phyloP scores from a whole-genome alignment of 2,113 vertebrate species.

The Meles meles region DNA sequence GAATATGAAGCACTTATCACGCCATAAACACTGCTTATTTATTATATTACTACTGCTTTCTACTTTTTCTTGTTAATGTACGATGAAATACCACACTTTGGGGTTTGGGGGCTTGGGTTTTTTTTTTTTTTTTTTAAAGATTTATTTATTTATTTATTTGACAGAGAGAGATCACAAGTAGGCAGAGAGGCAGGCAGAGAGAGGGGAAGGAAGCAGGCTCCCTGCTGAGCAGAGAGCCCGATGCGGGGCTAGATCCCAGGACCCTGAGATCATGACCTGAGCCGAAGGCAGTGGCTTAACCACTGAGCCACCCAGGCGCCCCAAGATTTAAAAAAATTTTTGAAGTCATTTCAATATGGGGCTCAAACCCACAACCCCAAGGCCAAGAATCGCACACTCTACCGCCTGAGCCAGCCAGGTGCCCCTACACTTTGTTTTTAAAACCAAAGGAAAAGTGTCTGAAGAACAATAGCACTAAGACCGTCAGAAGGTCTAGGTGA shows the following conservation, averaged over 20 bases:
- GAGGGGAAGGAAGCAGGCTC: no score
- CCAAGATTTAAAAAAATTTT: not conserved
- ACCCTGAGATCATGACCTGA: no score
- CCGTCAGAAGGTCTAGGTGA: not conserved
- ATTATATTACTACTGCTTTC: not conserved
- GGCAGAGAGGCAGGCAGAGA: no score
- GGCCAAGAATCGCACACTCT: not conserved
- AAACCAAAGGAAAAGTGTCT: constrained; percentile 20
- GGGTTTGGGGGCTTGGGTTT: not conserved
- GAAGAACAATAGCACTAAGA: not conserved
- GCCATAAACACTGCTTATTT: not conserved
- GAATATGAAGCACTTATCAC: not conserved
- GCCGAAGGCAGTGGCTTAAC: no score
- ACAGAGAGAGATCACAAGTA: no score
- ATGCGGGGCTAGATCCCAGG: no score
- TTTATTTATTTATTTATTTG: no score
- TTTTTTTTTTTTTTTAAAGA: not conserved
- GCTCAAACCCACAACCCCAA: not conserved
- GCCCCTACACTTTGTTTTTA: not conserved
- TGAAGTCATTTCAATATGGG: not conserved
- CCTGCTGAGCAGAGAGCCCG: no score
- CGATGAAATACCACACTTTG: not conserved
- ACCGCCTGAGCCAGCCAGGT: not conserved
- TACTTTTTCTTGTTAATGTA: not conserved
- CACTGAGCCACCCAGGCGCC: no score